Evolutionary conservation across 2,113 vertebrate species (phyloP).

Genomic region (Prietella phreatophila): DNA sequence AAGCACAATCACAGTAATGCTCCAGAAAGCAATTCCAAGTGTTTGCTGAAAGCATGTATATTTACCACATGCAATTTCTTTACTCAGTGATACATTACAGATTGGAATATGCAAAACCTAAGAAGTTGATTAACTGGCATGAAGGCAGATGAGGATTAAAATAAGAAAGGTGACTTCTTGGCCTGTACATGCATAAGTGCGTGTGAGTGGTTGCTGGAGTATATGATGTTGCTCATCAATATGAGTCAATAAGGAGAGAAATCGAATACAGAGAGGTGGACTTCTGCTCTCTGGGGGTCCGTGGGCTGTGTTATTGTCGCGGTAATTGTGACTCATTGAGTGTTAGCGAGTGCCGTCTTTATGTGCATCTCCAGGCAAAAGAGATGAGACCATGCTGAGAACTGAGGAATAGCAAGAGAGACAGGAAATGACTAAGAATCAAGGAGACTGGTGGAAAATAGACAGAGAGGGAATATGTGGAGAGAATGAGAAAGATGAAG

Average conservation of each 20-base stretch:
- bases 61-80: slow-evolving; percentile 4
- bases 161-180: not conserved
- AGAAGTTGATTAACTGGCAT: slow-evolving; percentile 22
- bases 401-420: not conserved
- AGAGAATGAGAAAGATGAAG: slow-evolving; percentile 44
- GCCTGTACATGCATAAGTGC: not conserved
- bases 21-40: not conserved
- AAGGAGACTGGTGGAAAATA: slow-evolving; percentile 26
- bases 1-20: not conserved
- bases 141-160: not conserved
- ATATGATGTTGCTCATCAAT: slow-evolving; percentile 62
- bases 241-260: slow-evolving; percentile 66
- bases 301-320: slow-evolving; percentile 58
- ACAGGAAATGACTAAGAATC: slow-evolving; percentile 13
- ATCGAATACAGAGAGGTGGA: slow-evolving; percentile 59
- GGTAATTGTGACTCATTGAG: slow-evolving; percentile 74
- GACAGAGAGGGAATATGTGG: slow-evolving; percentile 10
- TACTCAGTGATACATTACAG: not conserved
- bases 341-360: slow-evolving; percentile 63
- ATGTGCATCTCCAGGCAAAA: slow-evolving; percentile 47
- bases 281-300: slow-evolving; percentile 58
- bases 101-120: slow-evolving; percentile 3
- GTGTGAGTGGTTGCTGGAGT: slow-evolving; percentile 45
- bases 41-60: not conserved
- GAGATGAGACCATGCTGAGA: slow-evolving; percentile 52